Conservation (phyloP, 2,888 invertebrate genomes). For the Zaprionus lineosus region DNA sequence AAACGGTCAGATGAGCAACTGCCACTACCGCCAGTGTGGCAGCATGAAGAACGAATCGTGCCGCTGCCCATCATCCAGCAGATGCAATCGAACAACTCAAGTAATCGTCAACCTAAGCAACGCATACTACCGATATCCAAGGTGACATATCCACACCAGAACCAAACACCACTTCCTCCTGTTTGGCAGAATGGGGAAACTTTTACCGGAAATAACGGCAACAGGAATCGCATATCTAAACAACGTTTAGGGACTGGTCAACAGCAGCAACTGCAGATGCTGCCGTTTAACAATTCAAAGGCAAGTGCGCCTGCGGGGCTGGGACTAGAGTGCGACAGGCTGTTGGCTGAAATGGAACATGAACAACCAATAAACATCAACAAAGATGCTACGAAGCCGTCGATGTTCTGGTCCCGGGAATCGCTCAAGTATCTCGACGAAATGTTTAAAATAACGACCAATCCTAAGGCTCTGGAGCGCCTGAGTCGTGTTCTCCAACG, state of each 20-base stretch:
- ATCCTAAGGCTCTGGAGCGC: slow-evolving; percentile 58
- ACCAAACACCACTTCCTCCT: slow-evolving; percentile 9
- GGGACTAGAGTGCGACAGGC: slow-evolving; percentile 50
- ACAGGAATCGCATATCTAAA: slow-evolving; percentile 26
- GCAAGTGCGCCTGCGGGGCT: slow-evolving; percentile 41
- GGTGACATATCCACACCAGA: not conserved
- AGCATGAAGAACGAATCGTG: slow-evolving; percentile 36
- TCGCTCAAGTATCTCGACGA: slow-evolving; percentile 77
- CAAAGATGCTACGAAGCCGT: slow-evolving; percentile 55
- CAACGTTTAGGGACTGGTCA: slow-evolving; percentile 22
- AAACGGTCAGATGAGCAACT: slow-evolving; percentile 28
- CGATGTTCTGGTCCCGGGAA: slow-evolving; percentile 81
- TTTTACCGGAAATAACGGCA: slow-evolving; percentile 9
- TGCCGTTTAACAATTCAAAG: slow-evolving; percentile 54
- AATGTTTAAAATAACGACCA: slow-evolving; percentile 56
- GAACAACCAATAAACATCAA: slow-evolving; percentile 30
- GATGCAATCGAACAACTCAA: slow-evolving; percentile 5
- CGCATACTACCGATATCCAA: slow-evolving; percentile 13
- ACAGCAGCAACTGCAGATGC: slow-evolving; percentile 7
- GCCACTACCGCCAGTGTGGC: slow-evolving; percentile 42
- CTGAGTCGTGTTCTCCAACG: slow-evolving; percentile 74
- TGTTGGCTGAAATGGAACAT: slow-evolving; percentile 58
- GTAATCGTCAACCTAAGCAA: slow-evolving; percentile 28
- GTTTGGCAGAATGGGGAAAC: slow-evolving; percentile 32
- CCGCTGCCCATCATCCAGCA: slow-evolving; percentile 21